phyloP scores from a whole-genome alignment of 2,113 vertebrate species.

The Ictidomys tridecemlineatus region DNA sequence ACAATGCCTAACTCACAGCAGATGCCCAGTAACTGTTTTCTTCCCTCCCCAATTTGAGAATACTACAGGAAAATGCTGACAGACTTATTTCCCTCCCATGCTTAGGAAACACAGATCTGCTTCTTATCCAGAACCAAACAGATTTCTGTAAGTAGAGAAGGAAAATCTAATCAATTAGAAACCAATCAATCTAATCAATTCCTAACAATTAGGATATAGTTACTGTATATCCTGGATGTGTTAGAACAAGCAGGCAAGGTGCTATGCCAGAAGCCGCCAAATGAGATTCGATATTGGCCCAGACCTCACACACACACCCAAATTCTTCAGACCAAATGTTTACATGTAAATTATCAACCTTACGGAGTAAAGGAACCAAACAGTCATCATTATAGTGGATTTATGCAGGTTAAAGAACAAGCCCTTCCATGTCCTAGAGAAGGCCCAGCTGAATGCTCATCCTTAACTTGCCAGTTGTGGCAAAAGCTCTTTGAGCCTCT shows the following conservation, averaged over 20 bases:
- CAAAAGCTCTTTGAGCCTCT: neutral
- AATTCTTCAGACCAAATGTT: neutral
- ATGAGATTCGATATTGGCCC: neutral
- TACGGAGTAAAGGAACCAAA: neutral
- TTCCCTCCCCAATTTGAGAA: neutral
- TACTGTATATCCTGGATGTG: neutral
- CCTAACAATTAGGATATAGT: constrained; percentile 25
- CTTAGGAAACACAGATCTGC: neutral
- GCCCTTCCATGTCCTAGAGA: neutral
- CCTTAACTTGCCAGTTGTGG: neutral
- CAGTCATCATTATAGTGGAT: neutral
- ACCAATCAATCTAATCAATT: constrained; percentile 41
- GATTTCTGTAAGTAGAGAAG: constrained; percentile 30
- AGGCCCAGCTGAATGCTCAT: neutral
- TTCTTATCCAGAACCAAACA: constrained; percentile 9
- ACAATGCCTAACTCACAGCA: neutral
- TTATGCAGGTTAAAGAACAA: neutral
- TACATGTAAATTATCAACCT: constrained; percentile 28
- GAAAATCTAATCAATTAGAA: neutral
- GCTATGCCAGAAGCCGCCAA: neutral
- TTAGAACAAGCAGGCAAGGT: constrained; percentile 28
- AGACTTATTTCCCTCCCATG: neutral
- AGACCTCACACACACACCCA: neutral
- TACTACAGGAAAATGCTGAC: neutral
- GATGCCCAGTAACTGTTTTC: neutral